Conservation (phyloP, 2,797 vertebrate species). For the Poecilia gillii region DNA sequence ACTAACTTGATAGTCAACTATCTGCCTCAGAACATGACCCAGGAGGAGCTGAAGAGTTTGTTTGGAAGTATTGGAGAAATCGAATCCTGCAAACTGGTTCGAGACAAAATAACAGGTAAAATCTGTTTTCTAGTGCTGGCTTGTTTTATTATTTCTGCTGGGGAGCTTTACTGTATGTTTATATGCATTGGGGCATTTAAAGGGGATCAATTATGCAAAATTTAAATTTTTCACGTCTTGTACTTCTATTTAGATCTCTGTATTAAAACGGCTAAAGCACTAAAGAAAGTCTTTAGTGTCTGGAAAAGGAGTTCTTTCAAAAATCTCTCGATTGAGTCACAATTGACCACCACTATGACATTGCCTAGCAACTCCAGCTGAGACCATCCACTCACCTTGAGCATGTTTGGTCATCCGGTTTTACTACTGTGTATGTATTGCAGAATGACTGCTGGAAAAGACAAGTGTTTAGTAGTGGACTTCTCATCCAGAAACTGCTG, state of each 20-base stretch:
- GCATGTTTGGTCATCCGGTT: no score
- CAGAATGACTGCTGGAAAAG: no score
- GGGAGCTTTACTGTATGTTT: neutral
- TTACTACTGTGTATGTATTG: no score
- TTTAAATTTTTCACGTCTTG: neutral
- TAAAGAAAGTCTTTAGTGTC: no score
- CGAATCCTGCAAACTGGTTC: conserved; percentile 98
- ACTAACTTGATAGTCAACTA: conserved; percentile 99
- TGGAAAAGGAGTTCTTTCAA: no score
- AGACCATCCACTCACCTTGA: no score
- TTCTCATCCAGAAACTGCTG: no score
- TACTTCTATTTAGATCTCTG: neutral
- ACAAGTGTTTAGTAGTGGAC: no score
- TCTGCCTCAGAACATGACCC: conserved; percentile 99
- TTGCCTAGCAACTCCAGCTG: no score
- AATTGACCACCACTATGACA: no score
- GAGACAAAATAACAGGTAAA: conserved; percentile 99
- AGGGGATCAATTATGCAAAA: neutral
- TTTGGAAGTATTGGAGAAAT: conserved; percentile 99
- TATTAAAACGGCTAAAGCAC: neutral
- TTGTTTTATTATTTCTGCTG: conserved; percentile 9
- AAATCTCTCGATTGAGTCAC: no score
- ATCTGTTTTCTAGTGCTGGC: neutral
- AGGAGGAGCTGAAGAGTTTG: conserved; percentile 97
- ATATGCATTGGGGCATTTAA: neutral